Evolutionary conservation across 2,797 vertebrate species (phyloP), one percentile per base, ranked within the genome.

Genomic region (Strix occidentalis): DNA sequence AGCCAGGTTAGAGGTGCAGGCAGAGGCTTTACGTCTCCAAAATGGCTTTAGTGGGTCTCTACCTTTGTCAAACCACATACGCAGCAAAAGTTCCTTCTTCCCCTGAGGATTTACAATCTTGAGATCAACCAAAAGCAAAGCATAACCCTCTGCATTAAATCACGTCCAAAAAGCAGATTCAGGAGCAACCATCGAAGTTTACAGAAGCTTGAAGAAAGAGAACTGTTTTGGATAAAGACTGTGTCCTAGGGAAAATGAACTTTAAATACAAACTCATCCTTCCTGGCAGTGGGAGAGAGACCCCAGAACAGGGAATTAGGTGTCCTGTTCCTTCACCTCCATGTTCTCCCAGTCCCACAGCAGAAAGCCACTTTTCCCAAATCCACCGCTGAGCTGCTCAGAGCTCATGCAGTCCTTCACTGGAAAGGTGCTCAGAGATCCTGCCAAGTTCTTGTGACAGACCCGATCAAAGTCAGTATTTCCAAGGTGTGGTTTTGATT

Each of bases 281-380:
- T 76, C 68, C 77, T 64, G 58, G 64, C 84, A 87, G 58, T 4
- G 4, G 43, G 45, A 89, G 10, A 79, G 13, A 92, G 29, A 74
- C 48, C 57, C 71, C 53, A 51, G 53, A 58, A 90, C 75, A 92
- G 37, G 64, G 93, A 94, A 95, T 87, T 77, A 69, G 81, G 46
- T 75, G 88, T 89, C 72, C 81, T 85, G 48, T 48, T 95, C 84
- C 68, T 96, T 84, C 92, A 66, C 48, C 76, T 90, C 69, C 50
- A 4, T 1, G 65, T 56, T 82, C 64, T 82, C 75, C 56, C 64
- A 46, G 69, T n/a, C 45, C 37, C 81, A 78, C 43, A 90, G 50
- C n/a, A 85, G 29, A 93, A 84, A 87, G 60, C 48, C 60, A 71
- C 16, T 65, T 89, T 76, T 41, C 78, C 16, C 1, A 87, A 94